These are phyloP conservation scores for Alitta virens DNA, from an alignment of 2,888 invertebrate species.

Conservation along the genomic window DNA sequence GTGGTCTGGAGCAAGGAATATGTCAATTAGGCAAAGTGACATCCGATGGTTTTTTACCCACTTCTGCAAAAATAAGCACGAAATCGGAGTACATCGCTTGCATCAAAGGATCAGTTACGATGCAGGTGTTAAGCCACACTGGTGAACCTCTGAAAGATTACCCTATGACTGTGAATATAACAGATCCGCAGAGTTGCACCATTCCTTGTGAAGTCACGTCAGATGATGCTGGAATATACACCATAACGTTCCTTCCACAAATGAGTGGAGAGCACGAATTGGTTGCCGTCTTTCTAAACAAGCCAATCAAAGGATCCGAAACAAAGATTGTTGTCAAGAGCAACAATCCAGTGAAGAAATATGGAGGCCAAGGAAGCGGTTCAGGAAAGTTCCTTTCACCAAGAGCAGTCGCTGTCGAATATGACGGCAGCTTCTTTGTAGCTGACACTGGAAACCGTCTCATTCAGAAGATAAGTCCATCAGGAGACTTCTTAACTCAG, in stretches of 20 bases:
- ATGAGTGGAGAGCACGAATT: constrained; percentile 23
- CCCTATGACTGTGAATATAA: constrained; percentile 19
- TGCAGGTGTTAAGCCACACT: constrained; percentile 21
- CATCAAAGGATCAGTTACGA: constrained; percentile 2
- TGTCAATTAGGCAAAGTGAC: constrained; percentile 12
- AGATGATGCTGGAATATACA: constrained; percentile 2
- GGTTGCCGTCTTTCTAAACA: constrained; percentile 21
- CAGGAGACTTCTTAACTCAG: constrained; percentile 23
- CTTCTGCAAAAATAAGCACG: constrained; percentile 14
- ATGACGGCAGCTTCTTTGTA: constrained; percentile 23
- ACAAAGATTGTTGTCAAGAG: constrained; percentile 21
- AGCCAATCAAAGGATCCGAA: constrained; percentile 25
- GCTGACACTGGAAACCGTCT: constrained; percentile 30
- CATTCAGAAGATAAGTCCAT: constrained; percentile 27
- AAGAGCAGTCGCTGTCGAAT: constrained; percentile 26
- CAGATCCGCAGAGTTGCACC: constrained; percentile 15
- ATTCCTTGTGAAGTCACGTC: constrained; percentile 1
- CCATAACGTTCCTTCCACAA: constrained; percentile 25
- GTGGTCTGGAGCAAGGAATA: constrained; percentile 12
- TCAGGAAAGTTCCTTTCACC: constrained; percentile 28
- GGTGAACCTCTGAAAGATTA: constrained; percentile 18
- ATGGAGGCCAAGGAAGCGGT: constrained; percentile 25
- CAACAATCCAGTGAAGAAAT: constrained; percentile 28
- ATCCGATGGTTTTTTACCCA: constrained; percentile 15
- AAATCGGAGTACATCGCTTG: constrained; percentile 13